These are phyloP conservation scores for Caenorhabditis remanei DNA, from an alignment of 1,140 invertebrate species.

Conservation along the genomic window DNA sequence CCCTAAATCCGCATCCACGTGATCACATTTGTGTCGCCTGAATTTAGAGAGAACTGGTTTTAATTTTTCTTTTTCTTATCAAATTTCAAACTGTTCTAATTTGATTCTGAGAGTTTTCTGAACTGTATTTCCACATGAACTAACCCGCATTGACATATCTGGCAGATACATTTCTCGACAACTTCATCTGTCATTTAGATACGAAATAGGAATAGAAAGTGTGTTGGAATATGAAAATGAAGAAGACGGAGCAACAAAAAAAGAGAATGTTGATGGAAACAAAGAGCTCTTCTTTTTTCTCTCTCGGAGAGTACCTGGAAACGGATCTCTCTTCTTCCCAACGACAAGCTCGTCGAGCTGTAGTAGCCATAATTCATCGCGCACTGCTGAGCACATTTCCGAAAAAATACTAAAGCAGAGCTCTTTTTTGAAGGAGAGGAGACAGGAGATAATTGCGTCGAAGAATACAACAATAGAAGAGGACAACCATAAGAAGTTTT, in stretches of 20 bases:
- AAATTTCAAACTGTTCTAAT: no score
- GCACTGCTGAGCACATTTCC: constrained; percentile 50
- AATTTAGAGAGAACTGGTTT: no score
- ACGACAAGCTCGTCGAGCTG: constrained; percentile 36
- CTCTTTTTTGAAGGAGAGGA: constrained; percentile 8
- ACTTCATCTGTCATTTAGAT: constrained; percentile 11
- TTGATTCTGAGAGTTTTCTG: no score
- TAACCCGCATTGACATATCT: constrained; percentile 61
- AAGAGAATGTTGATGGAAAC: constrained; percentile 36
- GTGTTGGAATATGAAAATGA: constrained; percentile 1
- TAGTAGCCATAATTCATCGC: constrained; percentile 49
- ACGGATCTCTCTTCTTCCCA: constrained; percentile 48
- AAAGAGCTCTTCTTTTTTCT: constrained; percentile 1
- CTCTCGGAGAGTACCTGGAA: neutral
- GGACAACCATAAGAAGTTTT: neutral
- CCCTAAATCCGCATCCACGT: constrained; percentile 54
- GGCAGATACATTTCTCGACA: constrained; percentile 56
- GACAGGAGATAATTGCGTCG: constrained; percentile 1
- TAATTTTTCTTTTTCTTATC: no score
- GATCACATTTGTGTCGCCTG: constrained; percentile 57
- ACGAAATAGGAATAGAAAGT: no score
- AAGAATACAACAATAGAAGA: neutral
- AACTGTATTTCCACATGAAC: neutral
- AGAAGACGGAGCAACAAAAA: neutral
- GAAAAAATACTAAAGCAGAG: constrained; percentile 46